Conservation (phyloP, 2,888 invertebrate species). For the Temnothorax unifasciatus region DNA sequence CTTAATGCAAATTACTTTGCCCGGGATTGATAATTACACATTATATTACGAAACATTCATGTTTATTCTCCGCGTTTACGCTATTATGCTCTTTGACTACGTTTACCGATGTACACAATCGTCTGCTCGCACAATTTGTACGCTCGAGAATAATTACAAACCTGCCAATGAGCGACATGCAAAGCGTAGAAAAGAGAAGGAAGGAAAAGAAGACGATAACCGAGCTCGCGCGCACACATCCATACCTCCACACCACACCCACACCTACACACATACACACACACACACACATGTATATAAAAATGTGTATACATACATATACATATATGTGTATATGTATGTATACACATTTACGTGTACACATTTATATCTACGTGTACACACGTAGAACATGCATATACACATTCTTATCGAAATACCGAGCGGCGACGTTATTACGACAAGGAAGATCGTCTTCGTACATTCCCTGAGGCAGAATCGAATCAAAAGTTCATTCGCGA, state of each 20-base stretch:
- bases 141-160: slow-evolving; percentile 53
- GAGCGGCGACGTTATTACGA: slow-evolving; percentile 61
- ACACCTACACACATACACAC: not conserved
- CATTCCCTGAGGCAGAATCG: slow-evolving; percentile 63
- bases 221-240: not conserved
- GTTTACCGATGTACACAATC: slow-evolving; percentile 55
- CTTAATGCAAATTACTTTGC: slow-evolving; percentile 57
- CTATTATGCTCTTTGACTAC: slow-evolving; percentile 58
- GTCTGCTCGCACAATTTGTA: slow-evolving; percentile 53
- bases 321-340: no score
- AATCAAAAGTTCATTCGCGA: slow-evolving; percentile 67
- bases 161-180: slow-evolving; percentile 50
- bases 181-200: slow-evolving; percentile 31
- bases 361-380: no score
- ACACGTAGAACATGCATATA: not conserved
- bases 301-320: no score
- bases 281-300: no score
- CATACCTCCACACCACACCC: not conserved
- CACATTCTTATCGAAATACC: slow-evolving; percentile 19
- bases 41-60: slow-evolving; percentile 58
- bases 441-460: slow-evolving; percentile 43
- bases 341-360: no score
- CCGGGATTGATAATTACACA: slow-evolving; percentile 58
- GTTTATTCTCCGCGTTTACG: slow-evolving; percentile 57
- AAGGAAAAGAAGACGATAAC: slow-evolving; percentile 32